phyloP scores from a whole-genome alignment of 2,888 invertebrate genomes.

The Onthophagus sagittarius region DNA sequence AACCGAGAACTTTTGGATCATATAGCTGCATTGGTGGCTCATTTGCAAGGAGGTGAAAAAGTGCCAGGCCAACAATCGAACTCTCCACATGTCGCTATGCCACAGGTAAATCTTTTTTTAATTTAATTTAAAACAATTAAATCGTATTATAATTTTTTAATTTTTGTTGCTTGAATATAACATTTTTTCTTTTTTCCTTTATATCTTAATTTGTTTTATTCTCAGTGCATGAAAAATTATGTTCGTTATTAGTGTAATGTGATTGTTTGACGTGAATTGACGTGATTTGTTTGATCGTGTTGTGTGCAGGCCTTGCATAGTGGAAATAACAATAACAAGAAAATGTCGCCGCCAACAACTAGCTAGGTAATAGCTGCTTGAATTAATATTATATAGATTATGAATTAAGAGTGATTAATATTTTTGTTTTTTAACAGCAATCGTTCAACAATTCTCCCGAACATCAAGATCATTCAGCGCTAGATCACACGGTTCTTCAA shows the following conservation, averaged over 20 bases:
- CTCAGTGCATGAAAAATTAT: too few species aligned
- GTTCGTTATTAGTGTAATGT: too few species aligned
- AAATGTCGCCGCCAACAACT: not conserved
- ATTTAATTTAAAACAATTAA: not conserved
- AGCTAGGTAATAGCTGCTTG: not conserved
- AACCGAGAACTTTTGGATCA: constrained; percentile 95
- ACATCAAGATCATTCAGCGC: constrained; percentile 26
- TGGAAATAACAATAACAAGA: not conserved
- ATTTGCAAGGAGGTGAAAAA: constrained; percentile 83
- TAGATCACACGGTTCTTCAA: constrained; percentile 41
- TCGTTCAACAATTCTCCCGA: constrained; percentile 27
- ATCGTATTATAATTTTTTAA: not conserved
- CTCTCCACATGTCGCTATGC: constrained; percentile 61
- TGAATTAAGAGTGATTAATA: not conserved
- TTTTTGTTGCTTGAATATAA: not conserved
- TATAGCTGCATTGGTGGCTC: constrained; percentile 83
- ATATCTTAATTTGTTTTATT: too few species aligned
- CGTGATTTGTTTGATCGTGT: not conserved
- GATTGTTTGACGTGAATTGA: not conserved
- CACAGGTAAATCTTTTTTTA: constrained; percentile 60
- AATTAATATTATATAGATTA: too few species aligned
- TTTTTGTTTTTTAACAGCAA: constrained; percentile 25
- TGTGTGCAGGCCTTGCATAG: not conserved
- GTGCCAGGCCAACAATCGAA: constrained; percentile 49
- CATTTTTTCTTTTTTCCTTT: too few species aligned